Percentiles rank a stretch among this genome's conserved stretches.
phyloP scores from a whole-genome alignment of 2,888 invertebrate genomes.

The Poecilobothrus nobilitatus region DNA sequence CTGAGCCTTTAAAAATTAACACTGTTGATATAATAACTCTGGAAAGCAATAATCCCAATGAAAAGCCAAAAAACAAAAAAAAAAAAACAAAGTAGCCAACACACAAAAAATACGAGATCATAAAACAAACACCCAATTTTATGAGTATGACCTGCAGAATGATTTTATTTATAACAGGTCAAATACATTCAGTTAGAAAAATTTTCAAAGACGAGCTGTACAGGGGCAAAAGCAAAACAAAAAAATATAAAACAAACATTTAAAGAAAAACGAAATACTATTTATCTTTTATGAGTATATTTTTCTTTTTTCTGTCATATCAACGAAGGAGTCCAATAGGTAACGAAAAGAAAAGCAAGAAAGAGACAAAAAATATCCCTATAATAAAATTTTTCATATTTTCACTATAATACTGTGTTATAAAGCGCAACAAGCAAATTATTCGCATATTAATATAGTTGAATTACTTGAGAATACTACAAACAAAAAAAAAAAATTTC shows the following conservation, averaged over 20 bases:
- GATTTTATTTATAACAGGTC: slow-evolving; percentile 8
- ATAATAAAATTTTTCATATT: background rate
- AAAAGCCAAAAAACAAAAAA: too few relatives aligned
- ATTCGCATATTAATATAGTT: background rate
- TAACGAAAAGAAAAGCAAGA: background rate
- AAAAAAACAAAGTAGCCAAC: too few relatives aligned
- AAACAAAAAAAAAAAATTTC: background rate
- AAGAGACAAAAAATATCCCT: background rate
- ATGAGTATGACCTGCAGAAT: slow-evolving; percentile 9
- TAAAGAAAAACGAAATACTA: background rate
- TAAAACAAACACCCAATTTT: slow-evolving; percentile 9
- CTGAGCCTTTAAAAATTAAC: too few relatives aligned
- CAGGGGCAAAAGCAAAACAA: background rate
- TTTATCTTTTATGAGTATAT: background rate
- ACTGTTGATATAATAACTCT: too few relatives aligned
- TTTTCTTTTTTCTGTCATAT: background rate
- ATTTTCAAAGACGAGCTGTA: too few relatives aligned
- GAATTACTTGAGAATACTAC: background rate
- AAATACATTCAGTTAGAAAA: background rate
- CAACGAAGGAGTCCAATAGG: background rate
- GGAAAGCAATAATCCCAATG: too few relatives aligned
- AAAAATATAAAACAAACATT: background rate
- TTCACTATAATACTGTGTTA: background rate
- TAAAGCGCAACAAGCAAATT: background rate
- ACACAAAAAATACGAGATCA: background rate